phyloP scores from a whole-genome alignment of 1,140 invertebrate species.

The Latrodectus geometricus region DNA sequence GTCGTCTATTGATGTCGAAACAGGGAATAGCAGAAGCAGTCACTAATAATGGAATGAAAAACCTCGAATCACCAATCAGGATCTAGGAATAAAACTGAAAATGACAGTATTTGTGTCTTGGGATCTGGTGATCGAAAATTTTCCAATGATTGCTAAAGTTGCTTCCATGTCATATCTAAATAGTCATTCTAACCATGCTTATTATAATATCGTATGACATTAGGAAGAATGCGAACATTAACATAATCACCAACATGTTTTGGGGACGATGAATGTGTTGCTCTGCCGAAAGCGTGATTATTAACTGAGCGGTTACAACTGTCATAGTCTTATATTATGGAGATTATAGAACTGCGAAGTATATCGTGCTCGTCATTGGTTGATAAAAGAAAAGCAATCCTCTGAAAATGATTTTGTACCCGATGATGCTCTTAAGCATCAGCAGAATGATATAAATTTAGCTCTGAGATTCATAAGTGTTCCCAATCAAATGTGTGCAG shows the following conservation, averaged over 20 bases:
- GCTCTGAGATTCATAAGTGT: slow-evolving; percentile 87
- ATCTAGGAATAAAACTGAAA: slow-evolving; percentile 90
- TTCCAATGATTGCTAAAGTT: slow-evolving; percentile 92
- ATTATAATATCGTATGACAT: slow-evolving; percentile 92
- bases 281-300: slow-evolving; percentile 91
- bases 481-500: slow-evolving; percentile 91
- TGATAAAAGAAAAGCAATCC: slow-evolving; percentile 88
- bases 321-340: slow-evolving; percentile 88
- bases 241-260: slow-evolving; percentile 89
- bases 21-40: slow-evolving; percentile 94
- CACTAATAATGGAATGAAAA: slow-evolving; percentile 87
- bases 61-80: slow-evolving; percentile 84
- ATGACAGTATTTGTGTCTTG: slow-evolving; percentile 88
- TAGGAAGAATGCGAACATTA: slow-evolving; percentile 94
- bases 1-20: slow-evolving; percentile 94
- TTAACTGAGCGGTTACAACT: slow-evolving; percentile 91
- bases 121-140: slow-evolving; percentile 88
- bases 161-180: slow-evolving; percentile 94
- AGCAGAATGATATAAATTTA: slow-evolving; percentile 94
- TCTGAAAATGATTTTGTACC: slow-evolving; percentile 83
- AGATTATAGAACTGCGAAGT: slow-evolving; percentile 87
- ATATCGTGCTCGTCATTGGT: slow-evolving; percentile 84
- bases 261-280: slow-evolving; percentile 87
- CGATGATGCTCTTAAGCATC: slow-evolving; percentile 86
- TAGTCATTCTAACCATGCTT: slow-evolving; percentile 89